Evolutionary conservation across 1,140 invertebrate genomes (phyloP).

Genomic region (Aleiodes sp.): DNA sequence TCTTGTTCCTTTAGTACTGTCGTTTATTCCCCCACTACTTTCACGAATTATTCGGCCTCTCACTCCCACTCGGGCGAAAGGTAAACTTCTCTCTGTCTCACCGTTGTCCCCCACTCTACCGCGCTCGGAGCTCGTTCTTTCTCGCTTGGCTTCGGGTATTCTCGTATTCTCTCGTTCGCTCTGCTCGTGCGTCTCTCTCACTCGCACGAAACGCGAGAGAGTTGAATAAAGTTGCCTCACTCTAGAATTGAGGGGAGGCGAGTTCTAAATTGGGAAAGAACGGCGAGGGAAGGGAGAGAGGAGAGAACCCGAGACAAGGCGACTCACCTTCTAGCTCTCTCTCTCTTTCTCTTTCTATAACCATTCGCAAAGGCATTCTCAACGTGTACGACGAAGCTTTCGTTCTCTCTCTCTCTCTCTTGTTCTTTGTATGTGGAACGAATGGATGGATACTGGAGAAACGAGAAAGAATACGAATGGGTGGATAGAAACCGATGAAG

Average conservation of each 20-base stretch:
- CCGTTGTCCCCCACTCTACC: neutral
- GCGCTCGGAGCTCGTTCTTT: neutral
- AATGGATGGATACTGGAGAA: conserved; percentile 31
- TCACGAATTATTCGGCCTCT: neutral
- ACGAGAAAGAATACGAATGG: conserved; percentile 30
- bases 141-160: conserved; percentile 18
- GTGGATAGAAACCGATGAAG: conserved; percentile 37
- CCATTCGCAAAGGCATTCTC: conserved; percentile 4
- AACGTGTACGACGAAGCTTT: conserved; percentile 1
- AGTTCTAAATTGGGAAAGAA: conserved; percentile 58
- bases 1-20: neutral
- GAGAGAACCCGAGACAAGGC: conserved; percentile 45
- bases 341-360: conserved; percentile 41
- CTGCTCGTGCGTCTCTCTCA: conserved; percentile 21
- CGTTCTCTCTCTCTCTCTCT: neutral
- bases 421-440: neutral
- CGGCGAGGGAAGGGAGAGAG: conserved; percentile 26
- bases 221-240: conserved; percentile 16
- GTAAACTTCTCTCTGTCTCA: conserved; percentile 20
- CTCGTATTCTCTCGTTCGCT: conserved; percentile 26
- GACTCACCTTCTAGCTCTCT: conserved; percentile 50
- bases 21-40: neutral
- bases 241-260: conserved; percentile 40
- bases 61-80: neutral
- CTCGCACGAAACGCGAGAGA: neutral